phyloP scores from a whole-genome alignment of 2,888 invertebrate species.

The Oligia fasciuncula region DNA sequence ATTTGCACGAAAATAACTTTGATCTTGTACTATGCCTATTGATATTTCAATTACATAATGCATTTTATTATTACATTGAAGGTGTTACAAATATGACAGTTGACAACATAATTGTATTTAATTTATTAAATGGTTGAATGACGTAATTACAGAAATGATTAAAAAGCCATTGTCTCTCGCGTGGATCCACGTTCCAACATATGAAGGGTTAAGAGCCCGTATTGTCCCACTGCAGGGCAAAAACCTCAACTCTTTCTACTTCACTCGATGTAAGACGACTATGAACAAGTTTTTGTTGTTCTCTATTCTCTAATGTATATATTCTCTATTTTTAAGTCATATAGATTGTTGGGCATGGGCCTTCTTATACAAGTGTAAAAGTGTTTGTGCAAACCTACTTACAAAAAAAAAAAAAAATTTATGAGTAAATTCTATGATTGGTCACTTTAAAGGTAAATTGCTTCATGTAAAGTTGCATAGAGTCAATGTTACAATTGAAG shows the following conservation, averaged over 20 bases:
- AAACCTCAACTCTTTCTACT: no score
- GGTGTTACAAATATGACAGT: constrained; percentile 13
- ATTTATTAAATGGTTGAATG: not conserved
- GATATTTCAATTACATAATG: constrained; percentile 37
- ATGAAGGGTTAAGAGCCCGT: not conserved
- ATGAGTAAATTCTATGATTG: not conserved
- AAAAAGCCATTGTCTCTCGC: not conserved
- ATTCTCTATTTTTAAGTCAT: not conserved
- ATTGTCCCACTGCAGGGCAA: not conserved
- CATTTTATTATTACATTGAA: constrained; percentile 10
- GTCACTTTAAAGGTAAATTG: not conserved
- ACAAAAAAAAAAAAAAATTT: no score
- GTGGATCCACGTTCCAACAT: no score
- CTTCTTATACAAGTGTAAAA: not conserved
- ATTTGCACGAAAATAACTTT: constrained; percentile 50
- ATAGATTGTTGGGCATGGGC: not conserved
- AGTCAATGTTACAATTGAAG: not conserved
- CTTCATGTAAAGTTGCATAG: not conserved
- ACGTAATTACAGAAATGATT: not conserved
- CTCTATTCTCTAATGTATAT: not conserved
- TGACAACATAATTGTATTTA: not conserved
- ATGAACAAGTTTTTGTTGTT: not conserved
- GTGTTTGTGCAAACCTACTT: no score
- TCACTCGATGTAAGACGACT: no score
- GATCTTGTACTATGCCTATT: constrained; percentile 40